Evolutionary conservation across 2,888 invertebrate genomes (phyloP).

Genomic region (Eristalis arbustorum): DNA sequence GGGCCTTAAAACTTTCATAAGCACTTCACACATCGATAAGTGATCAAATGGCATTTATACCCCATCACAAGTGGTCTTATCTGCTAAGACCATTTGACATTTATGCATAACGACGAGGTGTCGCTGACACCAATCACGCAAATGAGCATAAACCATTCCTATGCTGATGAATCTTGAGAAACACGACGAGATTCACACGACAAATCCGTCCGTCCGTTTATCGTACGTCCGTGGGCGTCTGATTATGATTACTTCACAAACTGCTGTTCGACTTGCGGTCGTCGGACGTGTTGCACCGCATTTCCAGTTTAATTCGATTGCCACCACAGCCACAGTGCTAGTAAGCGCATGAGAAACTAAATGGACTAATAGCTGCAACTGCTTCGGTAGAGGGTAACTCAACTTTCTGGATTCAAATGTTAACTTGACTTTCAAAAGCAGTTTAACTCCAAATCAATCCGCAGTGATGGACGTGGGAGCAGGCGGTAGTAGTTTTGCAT

Average conservation of each 20-base stretch:
- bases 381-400: too few species aligned
- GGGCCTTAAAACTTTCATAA: background rate
- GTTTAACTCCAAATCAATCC: too few species aligned
- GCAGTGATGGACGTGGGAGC: too few species aligned
- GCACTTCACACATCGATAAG: background rate
- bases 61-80: background rate
- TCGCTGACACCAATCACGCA: background rate
- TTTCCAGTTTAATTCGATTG: background rate
- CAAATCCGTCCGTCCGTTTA: background rate
- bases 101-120: background rate
- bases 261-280: background rate
- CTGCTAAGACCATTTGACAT: background rate
- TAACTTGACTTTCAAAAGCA: too few species aligned
- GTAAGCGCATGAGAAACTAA: too few species aligned
- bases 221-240: background rate
- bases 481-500: too few species aligned
- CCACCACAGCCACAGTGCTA: too few species aligned
- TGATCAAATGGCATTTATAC: background rate
- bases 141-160: background rate
- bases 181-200: background rate
- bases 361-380: too few species aligned
- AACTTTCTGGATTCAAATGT: too few species aligned
- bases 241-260: background rate
- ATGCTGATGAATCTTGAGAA: background rate
- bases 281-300: background rate